These are phyloP conservation scores for Acanthurus leucopareius DNA, from an alignment of 2,797 vertebrate genomes.

Conservation along the genomic window DNA sequence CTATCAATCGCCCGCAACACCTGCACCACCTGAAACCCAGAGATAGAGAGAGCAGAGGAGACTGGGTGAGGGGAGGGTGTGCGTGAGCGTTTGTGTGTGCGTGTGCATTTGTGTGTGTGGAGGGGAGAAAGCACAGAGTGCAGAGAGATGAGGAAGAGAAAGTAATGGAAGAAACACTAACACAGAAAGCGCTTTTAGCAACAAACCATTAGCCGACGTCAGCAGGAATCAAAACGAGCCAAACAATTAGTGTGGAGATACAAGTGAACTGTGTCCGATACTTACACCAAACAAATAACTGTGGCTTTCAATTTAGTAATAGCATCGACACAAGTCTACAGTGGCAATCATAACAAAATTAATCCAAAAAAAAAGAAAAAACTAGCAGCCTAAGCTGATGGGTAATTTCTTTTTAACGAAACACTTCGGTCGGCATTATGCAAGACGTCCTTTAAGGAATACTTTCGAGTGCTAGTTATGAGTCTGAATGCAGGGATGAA, in stretches of 20 bases:
- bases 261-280: constrained; percentile 52
- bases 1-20: constrained; percentile 91
- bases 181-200: constrained; percentile 63
- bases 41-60: constrained; percentile 72
- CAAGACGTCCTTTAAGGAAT: constrained; percentile 46
- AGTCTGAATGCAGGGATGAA: constrained; percentile 50
- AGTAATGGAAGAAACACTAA: constrained; percentile 60
- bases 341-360: constrained; percentile 66
- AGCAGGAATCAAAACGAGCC: constrained; percentile 73
- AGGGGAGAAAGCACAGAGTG: neutral
- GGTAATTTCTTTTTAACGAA: constrained; percentile 72
- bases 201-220: constrained; percentile 67
- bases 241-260: constrained; percentile 70
- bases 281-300: constrained; percentile 58
- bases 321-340: constrained; percentile 43
- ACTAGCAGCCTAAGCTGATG: constrained; percentile 56
- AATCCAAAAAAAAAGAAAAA: constrained; percentile 46
- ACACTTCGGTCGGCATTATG: constrained; percentile 54
- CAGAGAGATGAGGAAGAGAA: constrained; percentile 16
- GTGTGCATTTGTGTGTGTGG: neutral
- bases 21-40: constrained; percentile 90
- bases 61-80: constrained; percentile 29
- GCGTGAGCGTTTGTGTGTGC: constrained; percentile 22
- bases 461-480: constrained; percentile 54
- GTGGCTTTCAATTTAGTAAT: constrained; percentile 62